These are phyloP conservation scores for Suillia variegata DNA, from an alignment of 2,888 invertebrate species.

Conservation along the genomic window DNA sequence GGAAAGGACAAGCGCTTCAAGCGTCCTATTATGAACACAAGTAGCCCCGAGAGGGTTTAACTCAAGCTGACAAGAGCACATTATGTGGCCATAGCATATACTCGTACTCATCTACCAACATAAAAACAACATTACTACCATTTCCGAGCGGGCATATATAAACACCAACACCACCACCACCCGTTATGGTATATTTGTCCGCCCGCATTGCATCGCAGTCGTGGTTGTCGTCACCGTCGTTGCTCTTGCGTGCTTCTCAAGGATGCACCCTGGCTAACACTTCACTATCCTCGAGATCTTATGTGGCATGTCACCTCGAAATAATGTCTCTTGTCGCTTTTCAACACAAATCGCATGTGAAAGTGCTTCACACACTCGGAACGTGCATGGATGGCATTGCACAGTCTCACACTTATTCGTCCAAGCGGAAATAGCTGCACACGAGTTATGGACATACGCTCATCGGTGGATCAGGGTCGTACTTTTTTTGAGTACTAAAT, in stretches of 20 bases:
- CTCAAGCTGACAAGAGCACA: slow-evolving; percentile 41
- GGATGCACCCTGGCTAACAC: slow-evolving; percentile 8
- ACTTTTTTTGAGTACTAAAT: too few relatives aligned
- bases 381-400: background rate
- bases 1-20: slow-evolving; percentile 16
- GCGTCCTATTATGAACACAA: slow-evolving; percentile 26
- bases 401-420: background rate
- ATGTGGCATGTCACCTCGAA: slow-evolving; percentile 51
- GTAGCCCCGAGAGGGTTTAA: slow-evolving; percentile 28
- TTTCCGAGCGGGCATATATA: too few relatives aligned
- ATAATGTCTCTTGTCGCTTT: slow-evolving; percentile 54
- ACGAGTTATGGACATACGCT: too few relatives aligned
- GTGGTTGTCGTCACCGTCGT: too few relatives aligned
- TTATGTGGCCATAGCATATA: slow-evolving; percentile 3
- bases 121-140: too few relatives aligned
- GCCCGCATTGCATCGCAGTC: background rate
- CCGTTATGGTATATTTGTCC: too few relatives aligned
- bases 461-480: too few relatives aligned
- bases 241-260: background rate
- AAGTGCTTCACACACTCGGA: slow-evolving; percentile 46
- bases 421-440: too few relatives aligned
- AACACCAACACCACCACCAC: too few relatives aligned
- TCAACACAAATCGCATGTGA: slow-evolving; percentile 57
- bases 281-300: slow-evolving; percentile 34
- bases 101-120: too few relatives aligned